A percentile compares a stretch with the other conserved stretches of the same genome.
Evolutionary conservation across 2,113 vertebrate species (phyloP).

Genomic region (Tragulus kanchil): DNA sequence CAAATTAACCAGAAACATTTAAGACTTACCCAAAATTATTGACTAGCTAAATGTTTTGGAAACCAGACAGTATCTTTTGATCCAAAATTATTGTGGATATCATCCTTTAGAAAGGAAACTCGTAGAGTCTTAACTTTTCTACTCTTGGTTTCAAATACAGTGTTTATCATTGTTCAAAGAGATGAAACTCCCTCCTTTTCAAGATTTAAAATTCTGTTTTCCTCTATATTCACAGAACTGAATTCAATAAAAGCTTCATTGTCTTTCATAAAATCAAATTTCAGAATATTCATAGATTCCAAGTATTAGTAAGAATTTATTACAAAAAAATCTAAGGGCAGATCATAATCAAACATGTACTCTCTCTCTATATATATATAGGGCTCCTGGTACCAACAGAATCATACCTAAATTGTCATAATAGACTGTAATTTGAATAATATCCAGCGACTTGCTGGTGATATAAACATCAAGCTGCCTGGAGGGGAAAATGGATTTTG

Average conservation of each 20-base stretch:
- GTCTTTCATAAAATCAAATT: not conserved
- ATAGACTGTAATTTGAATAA: not conserved
- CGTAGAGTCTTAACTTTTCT: not conserved
- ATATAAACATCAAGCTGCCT: not conserved
- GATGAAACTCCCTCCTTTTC: not conserved
- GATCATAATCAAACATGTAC: not conserved
- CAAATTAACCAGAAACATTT: not conserved
- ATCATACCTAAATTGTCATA: not conserved
- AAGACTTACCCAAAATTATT: not conserved
- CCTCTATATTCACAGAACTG: not conserved
- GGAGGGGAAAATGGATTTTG: not conserved
- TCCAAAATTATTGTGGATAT: not conserved
- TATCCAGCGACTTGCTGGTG: no score
- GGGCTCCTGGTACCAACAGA: not conserved
- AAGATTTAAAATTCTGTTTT: not conserved
- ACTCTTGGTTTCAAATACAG: not conserved
- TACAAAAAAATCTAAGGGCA: not conserved
- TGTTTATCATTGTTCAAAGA: not conserved
- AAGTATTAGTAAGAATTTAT: not conserved
- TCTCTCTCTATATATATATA: not conserved
- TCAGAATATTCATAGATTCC: not conserved
- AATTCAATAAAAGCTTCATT: not conserved
- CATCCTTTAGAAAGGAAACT: not conserved
- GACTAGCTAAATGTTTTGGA: not conserved
- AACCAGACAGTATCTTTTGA: slow-evolving; percentile 37